A percentile compares a stretch with the other conserved stretches of the same genome.
These are phyloP conservation scores for Thomomys bottae DNA, from an alignment of 2,113 vertebrate genomes.

Conservation along the genomic window DNA sequence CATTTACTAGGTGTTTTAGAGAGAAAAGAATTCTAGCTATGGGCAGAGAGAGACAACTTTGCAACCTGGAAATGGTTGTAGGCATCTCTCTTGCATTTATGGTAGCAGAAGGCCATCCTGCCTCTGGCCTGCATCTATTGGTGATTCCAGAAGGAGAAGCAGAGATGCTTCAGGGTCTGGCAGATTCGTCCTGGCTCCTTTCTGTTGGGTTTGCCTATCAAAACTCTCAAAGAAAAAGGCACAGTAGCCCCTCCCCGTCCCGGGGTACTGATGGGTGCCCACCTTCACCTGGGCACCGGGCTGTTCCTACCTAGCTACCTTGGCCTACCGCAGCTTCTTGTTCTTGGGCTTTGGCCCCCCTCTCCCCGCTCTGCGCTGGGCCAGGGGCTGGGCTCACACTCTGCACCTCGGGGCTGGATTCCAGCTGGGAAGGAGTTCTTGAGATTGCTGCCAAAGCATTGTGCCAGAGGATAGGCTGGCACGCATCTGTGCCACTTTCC, in stretches of 20 bases:
- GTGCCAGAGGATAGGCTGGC: rapidly evolving
- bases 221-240: neutral
- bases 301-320: neutral
- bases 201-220: neutral
- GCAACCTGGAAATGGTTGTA: neutral
- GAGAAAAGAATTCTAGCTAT: neutral
- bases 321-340: no score
- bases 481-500: rapidly evolving
- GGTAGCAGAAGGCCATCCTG: neutral
- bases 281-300: neutral
- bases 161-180: no score
- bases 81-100: neutral
- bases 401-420: rapidly evolving
- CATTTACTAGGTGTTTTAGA: neutral
- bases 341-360: no score
- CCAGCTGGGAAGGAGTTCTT: neutral
- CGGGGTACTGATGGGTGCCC: no score
- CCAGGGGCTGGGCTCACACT: no score
- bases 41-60: neutral
- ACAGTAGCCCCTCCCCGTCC: no score
- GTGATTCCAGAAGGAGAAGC: no score
- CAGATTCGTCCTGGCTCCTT: no score
- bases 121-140: no score
- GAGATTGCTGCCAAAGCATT: no score
- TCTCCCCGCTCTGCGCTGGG: no score